Evolutionary conservation across 2,113 vertebrate species (phyloP).

Genomic region (Plotosus lineatus): DNA sequence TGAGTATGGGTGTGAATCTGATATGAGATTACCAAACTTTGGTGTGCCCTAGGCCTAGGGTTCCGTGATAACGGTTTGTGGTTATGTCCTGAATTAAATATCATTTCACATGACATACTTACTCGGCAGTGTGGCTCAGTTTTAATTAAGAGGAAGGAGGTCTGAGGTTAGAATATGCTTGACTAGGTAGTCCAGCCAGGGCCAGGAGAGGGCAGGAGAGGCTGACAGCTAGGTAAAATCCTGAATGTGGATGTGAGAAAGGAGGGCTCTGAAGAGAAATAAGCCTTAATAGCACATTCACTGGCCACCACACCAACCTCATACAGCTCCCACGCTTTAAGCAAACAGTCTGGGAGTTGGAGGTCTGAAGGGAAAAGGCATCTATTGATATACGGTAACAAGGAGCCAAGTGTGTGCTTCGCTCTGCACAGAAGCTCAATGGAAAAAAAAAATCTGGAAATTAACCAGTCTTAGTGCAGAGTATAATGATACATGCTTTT

Average conservation of each 20-base stretch:
- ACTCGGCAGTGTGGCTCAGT: neutral
- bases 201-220: neutral
- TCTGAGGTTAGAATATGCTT: constrained; percentile 25
- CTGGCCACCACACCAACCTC: neutral
- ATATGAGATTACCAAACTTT: neutral
- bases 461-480: neutral
- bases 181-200: constrained; percentile 7
- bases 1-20: too few species aligned
- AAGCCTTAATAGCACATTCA: constrained; percentile 45
- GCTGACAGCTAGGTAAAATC: neutral
- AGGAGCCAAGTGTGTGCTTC: constrained; percentile 46
- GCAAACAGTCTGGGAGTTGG: constrained; percentile 37
- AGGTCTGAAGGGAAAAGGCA: constrained; percentile 37
- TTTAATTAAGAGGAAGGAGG: neutral
- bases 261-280: neutral
- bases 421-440: neutral
- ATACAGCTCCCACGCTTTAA: constrained; percentile 19
- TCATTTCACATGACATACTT: neutral
- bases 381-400: constrained; percentile 52
- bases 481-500: neutral
- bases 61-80: neutral
- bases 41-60: neutral
- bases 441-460: neutral
- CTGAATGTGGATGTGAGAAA: neutral
- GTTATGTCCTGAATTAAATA: constrained; percentile 13